Conservation (phyloP, 2,113 vertebrate species). For the Dicaeum eximium region DNA sequence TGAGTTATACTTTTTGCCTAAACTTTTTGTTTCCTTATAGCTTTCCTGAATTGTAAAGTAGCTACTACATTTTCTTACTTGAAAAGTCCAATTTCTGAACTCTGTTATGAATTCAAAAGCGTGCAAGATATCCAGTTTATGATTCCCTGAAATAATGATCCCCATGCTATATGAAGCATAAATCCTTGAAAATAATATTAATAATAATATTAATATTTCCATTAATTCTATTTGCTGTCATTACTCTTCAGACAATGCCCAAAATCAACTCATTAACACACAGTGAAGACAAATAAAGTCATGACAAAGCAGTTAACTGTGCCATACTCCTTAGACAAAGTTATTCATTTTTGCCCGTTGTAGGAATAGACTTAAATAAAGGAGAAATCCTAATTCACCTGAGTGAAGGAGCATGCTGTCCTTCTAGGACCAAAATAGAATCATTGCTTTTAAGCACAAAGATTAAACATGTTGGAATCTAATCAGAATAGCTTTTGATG, state of each 20-base stretch:
- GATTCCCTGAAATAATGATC: not conserved
- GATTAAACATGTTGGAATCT: not conserved
- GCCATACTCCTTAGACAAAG: not conserved
- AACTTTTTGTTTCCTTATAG: not conserved
- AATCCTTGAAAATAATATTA: not conserved
- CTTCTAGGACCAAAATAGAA: not conserved
- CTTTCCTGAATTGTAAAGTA: not conserved
- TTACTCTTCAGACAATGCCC: not conserved
- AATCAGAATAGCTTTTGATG: not conserved
- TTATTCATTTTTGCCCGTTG: not conserved
- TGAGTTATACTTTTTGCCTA: not conserved
- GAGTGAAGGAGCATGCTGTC: not conserved
- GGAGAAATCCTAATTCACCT: not conserved
- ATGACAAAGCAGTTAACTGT: not conserved
- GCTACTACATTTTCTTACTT: not conserved
- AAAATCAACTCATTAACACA: not conserved
- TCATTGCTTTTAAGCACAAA: not conserved
- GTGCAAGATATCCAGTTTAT: not conserved
- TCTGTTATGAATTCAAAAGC: not conserved
- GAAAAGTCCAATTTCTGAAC: not conserved
- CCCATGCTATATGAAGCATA: not conserved
- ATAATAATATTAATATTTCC: not conserved
- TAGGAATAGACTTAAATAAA: not conserved
- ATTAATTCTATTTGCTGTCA: not conserved
- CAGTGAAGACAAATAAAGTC: not conserved